These are phyloP conservation scores for Pholis gunnellus DNA, from an alignment of 2,113 vertebrate genomes.

Conservation along the genomic window DNA sequence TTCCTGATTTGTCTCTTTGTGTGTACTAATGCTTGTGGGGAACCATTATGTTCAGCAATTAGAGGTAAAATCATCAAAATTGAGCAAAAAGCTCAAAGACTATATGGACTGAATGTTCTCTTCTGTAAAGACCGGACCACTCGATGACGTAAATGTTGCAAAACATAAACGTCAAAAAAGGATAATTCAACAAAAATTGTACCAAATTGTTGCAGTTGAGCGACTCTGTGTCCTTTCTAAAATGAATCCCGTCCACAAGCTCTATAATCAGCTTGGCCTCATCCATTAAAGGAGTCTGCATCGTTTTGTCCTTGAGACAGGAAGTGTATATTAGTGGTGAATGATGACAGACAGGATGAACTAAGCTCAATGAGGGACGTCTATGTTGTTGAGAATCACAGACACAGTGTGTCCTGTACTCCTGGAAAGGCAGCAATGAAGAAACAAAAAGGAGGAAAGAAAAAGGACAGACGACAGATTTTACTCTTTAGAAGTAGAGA, in stretches of 20 bases:
- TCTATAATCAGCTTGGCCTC: neutral
- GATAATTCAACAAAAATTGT: too few relatives aligned
- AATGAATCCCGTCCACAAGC: neutral
- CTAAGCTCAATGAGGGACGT: too few relatives aligned
- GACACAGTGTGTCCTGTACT: neutral
- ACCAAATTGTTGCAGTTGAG: neutral
- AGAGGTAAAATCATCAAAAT: neutral
- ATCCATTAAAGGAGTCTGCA: constrained; percentile 6
- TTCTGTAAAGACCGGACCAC: neutral
- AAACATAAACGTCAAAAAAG: neutral
- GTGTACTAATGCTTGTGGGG: neutral
- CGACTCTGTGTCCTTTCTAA: neutral
- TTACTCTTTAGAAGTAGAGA: neutral
- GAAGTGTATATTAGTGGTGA: neutral
- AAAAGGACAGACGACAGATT: neutral
- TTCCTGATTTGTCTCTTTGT: neutral
- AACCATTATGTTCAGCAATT: neutral
- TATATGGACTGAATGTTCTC: constrained; percentile 22
- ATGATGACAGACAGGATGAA: constrained; percentile 33
- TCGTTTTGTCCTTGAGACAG: neutral
- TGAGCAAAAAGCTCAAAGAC: neutral
- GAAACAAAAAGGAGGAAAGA: too few relatives aligned
- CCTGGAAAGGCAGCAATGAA: neutral
- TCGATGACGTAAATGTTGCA: neutral
- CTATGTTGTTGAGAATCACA: neutral